phyloP scores from a whole-genome alignment of 2,113 vertebrate genomes.

The Tiliqua scincoides region DNA sequence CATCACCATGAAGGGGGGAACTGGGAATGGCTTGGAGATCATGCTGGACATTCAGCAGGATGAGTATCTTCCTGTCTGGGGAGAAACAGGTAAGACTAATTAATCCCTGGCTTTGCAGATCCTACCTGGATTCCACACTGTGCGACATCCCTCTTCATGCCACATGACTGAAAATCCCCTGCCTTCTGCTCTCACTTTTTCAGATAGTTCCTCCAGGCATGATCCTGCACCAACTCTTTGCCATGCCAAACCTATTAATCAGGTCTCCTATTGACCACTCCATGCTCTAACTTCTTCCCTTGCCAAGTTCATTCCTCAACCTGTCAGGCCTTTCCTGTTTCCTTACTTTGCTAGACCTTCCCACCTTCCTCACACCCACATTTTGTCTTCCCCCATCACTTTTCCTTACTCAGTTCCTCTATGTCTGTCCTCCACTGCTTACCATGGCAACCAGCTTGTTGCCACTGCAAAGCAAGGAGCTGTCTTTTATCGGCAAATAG shows the following conservation, averaged over 20 bases:
- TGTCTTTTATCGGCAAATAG: slow-evolving; percentile 77
- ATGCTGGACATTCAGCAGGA: slow-evolving; percentile 99
- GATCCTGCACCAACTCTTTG: not conserved
- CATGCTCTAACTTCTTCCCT: not conserved
- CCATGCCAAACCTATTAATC: not conserved
- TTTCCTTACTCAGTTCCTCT: slow-evolving; percentile 38
- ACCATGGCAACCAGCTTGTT: slow-evolving; percentile 78
- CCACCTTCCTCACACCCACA: not conserved
- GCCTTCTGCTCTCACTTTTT: not conserved
- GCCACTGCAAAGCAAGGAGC: slow-evolving; percentile 58
- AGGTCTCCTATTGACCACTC: not conserved
- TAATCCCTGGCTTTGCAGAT: not conserved
- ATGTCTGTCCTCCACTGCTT: slow-evolving; percentile 62
- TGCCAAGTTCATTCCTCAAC: not conserved
- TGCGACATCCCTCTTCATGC: not conserved
- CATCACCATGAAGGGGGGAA: slow-evolving; percentile 95
- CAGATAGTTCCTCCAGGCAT: not conserved
- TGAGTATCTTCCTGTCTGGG: slow-evolving; percentile 97
- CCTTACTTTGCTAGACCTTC: not conserved
- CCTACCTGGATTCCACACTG: accelerated
- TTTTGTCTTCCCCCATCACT: not conserved
- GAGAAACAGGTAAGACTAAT: slow-evolving; percentile 88
- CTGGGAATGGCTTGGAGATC: slow-evolving; percentile 96
- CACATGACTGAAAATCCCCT: not conserved
- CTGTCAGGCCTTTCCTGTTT: not conserved